Base-by-base conservation (phyloP, 1,140 invertebrate species). In the Saccostrea glomerata region DNA sequence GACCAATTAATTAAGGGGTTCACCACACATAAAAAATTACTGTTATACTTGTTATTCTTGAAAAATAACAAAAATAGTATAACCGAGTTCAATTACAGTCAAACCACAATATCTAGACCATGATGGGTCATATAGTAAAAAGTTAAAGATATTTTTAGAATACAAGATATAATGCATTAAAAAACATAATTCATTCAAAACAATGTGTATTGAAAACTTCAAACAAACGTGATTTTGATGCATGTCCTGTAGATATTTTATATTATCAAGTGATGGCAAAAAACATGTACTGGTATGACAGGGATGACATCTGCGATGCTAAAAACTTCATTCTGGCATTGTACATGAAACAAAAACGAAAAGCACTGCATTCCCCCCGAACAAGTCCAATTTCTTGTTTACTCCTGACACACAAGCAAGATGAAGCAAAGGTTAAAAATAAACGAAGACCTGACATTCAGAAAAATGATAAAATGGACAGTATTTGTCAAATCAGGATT, bases 391-490 rank as follows among this genome's bases (percentile, higher is more conserved):
- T 25, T 77, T 77, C 70, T 30, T 77, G 70, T 77, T 77, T 77
- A 77, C 70, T 25, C 30, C 12, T 77, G 70, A 77, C 70, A 77
- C 25, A 77, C 70, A 77, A 25, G 70, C 70, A 36, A 25, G 30
- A 36, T 77, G 70, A 30, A 13, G 70, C 70, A 77, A 77, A 77
- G 70, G 70, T 77, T 77, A 77, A 77, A 77, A 77, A 77, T 77
- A 77, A 77, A 77, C 70, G 70, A 23, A 77, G 30, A 36, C 70
- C 15, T 77, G 70, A 77, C 70, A 77, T 77, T 77, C 23, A 77
- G 70, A 77, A 77, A 77, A 77, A 77, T 77, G 70, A 77, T 77
- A 36, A 77, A 77, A 77, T 77, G 70, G 70, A 77, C 70, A 77
- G 70, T 77, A 77, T 25, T 77, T 77, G 70, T 77, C 70, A 77